Evolutionary conservation across 2,888 invertebrate species (phyloP).

Genomic region (Mesochorus sp.): DNA sequence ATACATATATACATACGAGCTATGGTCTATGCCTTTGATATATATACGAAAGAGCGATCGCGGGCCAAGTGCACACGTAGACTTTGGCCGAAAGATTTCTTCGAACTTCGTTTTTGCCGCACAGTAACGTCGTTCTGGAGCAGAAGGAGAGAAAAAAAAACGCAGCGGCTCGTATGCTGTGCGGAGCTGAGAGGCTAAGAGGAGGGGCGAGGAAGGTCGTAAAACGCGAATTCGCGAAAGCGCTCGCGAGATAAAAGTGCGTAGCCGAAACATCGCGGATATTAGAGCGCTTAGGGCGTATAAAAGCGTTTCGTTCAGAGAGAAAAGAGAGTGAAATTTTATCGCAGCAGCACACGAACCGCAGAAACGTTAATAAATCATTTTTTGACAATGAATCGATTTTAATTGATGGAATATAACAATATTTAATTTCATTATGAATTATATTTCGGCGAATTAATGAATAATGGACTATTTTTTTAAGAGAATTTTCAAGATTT

Average conservation of each 20-base stretch:
- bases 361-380: not conserved
- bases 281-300: not conserved
- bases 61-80: slow-evolving; percentile 51
- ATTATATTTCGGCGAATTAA: not conserved
- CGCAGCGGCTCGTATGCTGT: not conserved
- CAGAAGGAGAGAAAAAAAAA: slow-evolving; percentile 6
- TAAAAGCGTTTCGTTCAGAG: not conserved
- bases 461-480: no score
- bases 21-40: slow-evolving; percentile 5
- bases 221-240: slow-evolving; percentile 58
- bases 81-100: slow-evolving; percentile 55
- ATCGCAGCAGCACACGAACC: not conserved
- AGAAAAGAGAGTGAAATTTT: slow-evolving; percentile 13
- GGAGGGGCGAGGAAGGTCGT: slow-evolving; percentile 54
- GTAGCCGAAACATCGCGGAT: slow-evolving; percentile 48
- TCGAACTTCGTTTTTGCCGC: slow-evolving; percentile 51
- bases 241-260: slow-evolving; percentile 56
- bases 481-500: not conserved
- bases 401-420: not conserved
- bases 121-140: slow-evolving; percentile 17
- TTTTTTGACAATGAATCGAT: not conserved
- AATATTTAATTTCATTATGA: not conserved
- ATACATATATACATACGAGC: slow-evolving; percentile 22
- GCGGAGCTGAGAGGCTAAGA: not conserved
- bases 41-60: slow-evolving; percentile 24